Evolutionary conservation across 2,113 vertebrate species (phyloP).

Genomic region (Glaucidium brasilianum): DNA sequence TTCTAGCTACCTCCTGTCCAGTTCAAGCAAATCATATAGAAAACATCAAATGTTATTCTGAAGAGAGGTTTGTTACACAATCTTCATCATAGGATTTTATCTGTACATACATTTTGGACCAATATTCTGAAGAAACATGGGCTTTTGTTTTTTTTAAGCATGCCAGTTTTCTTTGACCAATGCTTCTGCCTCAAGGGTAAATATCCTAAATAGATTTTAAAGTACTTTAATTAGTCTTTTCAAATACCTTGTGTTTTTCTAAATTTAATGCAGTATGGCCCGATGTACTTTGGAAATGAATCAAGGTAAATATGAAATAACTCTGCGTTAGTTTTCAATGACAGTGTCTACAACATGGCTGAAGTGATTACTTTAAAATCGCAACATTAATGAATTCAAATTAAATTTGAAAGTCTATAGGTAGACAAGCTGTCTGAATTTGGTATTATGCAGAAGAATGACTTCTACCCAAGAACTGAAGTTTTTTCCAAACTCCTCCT

Average conservation of each 20-base stretch:
- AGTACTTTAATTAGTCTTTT: slow-evolving; percentile 8
- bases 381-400: neutral
- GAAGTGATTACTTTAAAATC: neutral
- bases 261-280: neutral
- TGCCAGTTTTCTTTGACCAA: neutral
- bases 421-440: neutral
- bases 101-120: neutral
- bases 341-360: neutral
- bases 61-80: neutral
- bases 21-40: neutral
- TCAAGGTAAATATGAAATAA: slow-evolving; percentile 16
- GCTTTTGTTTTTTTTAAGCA: neutral
- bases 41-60: neutral
- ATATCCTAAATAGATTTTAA: neutral
- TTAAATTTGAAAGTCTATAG: neutral
- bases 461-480: neutral
- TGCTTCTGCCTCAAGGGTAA: neutral
- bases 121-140: neutral
- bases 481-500: neutral
- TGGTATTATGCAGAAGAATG: neutral
- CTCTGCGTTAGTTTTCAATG: neutral
- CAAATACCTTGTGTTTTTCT: neutral
- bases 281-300: neutral
- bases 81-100: neutral
- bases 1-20: neutral